Conservation (phyloP, 1,140 invertebrate species). For the Hesperophylax magnus region DNA sequence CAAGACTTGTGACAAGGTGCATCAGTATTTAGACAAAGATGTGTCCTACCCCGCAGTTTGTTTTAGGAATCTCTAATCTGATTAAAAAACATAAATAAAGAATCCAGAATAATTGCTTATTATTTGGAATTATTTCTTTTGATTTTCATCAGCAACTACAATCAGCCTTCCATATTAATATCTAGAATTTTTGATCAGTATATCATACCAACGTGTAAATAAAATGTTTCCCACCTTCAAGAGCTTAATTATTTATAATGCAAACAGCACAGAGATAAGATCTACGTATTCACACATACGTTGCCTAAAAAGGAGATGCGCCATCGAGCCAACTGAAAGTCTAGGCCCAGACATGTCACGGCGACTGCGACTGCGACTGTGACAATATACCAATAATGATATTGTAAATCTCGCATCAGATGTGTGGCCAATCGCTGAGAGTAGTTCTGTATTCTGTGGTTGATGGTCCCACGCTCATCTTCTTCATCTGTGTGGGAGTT, state of each 20-base stretch:
- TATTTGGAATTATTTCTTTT: too few species aligned
- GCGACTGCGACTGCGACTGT: background rate
- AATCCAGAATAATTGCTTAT: too few species aligned
- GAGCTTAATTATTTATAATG: background rate
- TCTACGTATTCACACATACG: background rate
- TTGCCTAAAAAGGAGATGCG: constrained; percentile 4
- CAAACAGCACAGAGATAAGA: background rate
- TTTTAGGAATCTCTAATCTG: too few species aligned
- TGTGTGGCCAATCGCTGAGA: background rate
- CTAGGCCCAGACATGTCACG: background rate
- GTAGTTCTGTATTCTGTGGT: background rate
- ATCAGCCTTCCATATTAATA: too few species aligned
- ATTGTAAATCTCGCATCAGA: background rate
- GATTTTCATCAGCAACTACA: too few species aligned
- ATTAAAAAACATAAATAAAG: too few species aligned
- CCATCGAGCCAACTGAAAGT: background rate
- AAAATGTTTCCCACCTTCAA: too few species aligned
- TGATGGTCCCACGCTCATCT: constrained; percentile 5
- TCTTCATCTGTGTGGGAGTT: background rate
- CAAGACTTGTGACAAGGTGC: too few species aligned
- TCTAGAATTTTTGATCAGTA: too few species aligned
- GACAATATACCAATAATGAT: constrained; percentile 15
- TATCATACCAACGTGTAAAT: too few species aligned
- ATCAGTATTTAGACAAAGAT: too few species aligned
- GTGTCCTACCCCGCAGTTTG: too few species aligned